Base-by-base conservation (phyloP, 2,888 invertebrate genomes). In the Sinopyrophorus schimmeli region DNA sequence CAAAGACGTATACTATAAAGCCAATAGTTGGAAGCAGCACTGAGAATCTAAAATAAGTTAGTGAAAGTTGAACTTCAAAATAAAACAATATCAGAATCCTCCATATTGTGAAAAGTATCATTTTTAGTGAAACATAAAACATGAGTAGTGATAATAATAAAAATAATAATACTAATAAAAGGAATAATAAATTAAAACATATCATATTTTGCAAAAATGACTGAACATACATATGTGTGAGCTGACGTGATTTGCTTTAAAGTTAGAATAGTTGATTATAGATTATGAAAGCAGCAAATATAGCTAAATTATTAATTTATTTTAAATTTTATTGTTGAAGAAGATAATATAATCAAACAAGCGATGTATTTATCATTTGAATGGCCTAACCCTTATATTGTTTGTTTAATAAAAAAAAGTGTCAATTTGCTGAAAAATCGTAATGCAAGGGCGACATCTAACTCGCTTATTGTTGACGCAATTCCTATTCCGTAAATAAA, bases 1-100 rank as follows among this genome's bases (percentile, higher is more conserved):
- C 77, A 87, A 87, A 74, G 90, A 92, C 70, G 89, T 92, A 76
- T 88, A 92, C 77, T 93, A 93, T 74, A 90, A 89, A 86, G 90
- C 90, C 69, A 90, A 89, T 79, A 90, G 84, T 79, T 90, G 90
- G 90, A 89, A 87, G 77, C 88, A 88, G 73, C 87, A 87, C 76
- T 86, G 74, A 47, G 40, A 35, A 26, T 18, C 11, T 17, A 18
- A 23, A 37, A 39, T n/a, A 30, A 23, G 14, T 49, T 53, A 58
- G 58, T 59, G 59, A 48, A 27, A 43, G 30, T 28, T 52, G 57
- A 60, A 54, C 47, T 26, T 39, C 39, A 43, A 48, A 30, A 38
- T 42, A 54, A 48, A 53, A 53, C 53, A 53, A 57, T 59, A 48
- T 24, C 16, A 41, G 41, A 41, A 42, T 42, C 32, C 40, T 40